Conservation (phyloP, 2,888 invertebrate species). For the Lissocephala sabroskyi region DNA sequence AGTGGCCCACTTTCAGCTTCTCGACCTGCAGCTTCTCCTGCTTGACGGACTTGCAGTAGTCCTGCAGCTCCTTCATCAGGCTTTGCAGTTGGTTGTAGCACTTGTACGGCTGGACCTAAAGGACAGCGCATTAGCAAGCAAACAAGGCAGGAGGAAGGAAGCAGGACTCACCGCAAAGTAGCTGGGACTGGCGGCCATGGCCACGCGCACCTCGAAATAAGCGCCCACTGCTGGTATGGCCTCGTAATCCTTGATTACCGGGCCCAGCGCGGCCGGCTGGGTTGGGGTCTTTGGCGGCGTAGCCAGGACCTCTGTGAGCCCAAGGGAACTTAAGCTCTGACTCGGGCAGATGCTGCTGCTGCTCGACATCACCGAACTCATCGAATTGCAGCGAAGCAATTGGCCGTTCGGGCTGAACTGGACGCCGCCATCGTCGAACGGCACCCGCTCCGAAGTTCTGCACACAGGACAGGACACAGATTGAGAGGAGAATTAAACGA, state of each 20-base stretch:
- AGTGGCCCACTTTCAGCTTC: conserved; percentile 74
- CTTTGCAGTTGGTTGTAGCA: conserved; percentile 72
- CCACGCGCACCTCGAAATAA: conserved; percentile 81
- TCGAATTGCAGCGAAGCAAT: conserved; percentile 38
- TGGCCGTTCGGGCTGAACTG: conserved; percentile 36
- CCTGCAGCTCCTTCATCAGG: conserved; percentile 80
- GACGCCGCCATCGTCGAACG: conserved; percentile 38
- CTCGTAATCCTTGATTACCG: conserved; percentile 46
- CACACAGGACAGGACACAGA: not conserved
- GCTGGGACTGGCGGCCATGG: conserved; percentile 83
- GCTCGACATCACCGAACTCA: conserved; percentile 41
- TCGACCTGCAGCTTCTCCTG: conserved; percentile 70
- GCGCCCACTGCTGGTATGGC: conserved; percentile 71
- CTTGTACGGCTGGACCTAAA: conserved; percentile 74
- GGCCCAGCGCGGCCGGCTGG: conserved; percentile 20
- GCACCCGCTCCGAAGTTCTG: conserved; percentile 31
- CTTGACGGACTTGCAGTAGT: conserved; percentile 75
- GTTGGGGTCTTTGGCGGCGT: conserved; percentile 45
- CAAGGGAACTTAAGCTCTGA: too few species aligned
- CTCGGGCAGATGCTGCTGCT: conserved; percentile 37
- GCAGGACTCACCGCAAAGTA: conserved; percentile 65
- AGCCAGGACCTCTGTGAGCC: conserved; percentile 33
- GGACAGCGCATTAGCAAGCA: not conserved
- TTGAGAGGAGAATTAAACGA: not conserved
- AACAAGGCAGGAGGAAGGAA: too few species aligned